Evolutionary conservation across 2,797 vertebrate genomes (phyloP), one percentile per base, ranked within the genome.

Genomic region (Microctenopoma lineatum): DNA sequence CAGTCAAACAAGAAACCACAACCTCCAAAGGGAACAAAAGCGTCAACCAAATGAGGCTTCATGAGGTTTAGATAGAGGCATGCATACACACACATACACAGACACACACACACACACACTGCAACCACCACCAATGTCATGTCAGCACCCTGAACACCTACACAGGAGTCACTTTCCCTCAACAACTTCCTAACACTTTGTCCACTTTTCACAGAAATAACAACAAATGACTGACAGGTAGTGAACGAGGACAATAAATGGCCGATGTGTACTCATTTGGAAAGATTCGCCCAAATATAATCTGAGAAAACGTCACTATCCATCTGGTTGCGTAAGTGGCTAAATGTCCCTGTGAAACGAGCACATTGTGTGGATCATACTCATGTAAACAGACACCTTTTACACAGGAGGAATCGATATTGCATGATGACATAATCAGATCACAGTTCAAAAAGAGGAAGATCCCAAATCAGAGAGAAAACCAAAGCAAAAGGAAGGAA

Each of bases 391-490:
- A 93, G 92, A 94, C 91, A 94, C 91, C 90, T 93, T 90, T 91
- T 93, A 95, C 90, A 92, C 90, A 92, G 90, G 89, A 93, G 91
- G 92, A 92, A 93, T 90, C 89, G 81, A 95, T 95, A 95, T 94
- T 95, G 94, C 94, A 94, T 94, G 94, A 93, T 94, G 93, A 93
- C 91, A 87, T 91, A 91, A 93, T 93, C 92, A 93, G 89, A 93
- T 94, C 93, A 95, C 94, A 95, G 94, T 95, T 94, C 92, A 87
- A 92, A 93, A 93, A 93, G 92, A 93, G 92, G 92, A 91, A 93
- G 92, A 95, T 94, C 93, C 93, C 92, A 94, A 95, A 90, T 87
- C 83, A 89, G 91, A 92, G 79, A 85, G 77, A 82, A 86, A 80
- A 84, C 68, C 69, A 90, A 92, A 89, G 84, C 83, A 87, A 87